These are phyloP conservation scores for Habrosyne pyritoides DNA, from an alignment of 2,888 invertebrate genomes.

Conservation along the genomic window DNA sequence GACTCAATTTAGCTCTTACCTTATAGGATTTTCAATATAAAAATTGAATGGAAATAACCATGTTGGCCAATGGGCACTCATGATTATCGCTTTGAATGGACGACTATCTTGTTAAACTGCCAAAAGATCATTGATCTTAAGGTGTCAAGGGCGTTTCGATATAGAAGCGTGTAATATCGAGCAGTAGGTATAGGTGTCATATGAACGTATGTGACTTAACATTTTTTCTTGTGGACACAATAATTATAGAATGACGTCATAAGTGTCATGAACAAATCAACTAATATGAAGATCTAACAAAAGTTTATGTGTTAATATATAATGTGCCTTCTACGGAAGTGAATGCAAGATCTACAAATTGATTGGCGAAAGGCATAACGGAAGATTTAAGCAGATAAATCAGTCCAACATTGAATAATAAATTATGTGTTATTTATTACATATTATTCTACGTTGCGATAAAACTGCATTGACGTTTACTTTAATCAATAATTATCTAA, in stretches of 20 bases:
- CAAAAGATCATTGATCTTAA: conserved; percentile 1
- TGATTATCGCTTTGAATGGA: not conserved
- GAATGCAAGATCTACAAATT: not conserved
- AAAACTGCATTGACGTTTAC: not conserved
- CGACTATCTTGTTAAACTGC: not conserved
- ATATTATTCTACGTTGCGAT: not conserved
- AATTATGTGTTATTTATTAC: not conserved
- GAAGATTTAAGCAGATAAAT: not conserved
- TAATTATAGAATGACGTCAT: not conserved
- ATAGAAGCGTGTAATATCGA: not conserved
- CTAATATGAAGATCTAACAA: not conserved
- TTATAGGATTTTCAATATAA: too few relatives aligned
- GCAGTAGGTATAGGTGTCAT: not conserved
- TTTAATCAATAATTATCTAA: not conserved
- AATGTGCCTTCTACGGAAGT: not conserved
- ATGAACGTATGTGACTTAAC: not conserved
- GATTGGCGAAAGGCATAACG: not conserved
- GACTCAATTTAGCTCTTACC: too few relatives aligned
- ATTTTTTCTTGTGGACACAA: too few relatives aligned
- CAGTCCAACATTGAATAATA: not conserved
- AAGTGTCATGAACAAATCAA: not conserved
- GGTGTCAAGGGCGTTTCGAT: not conserved
- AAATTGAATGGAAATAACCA: not conserved
- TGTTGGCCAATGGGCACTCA: not conserved
- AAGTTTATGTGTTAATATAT: not conserved